Evolutionary conservation across 1,140 invertebrate genomes (phyloP).

Genomic region (Odontomachus brunneus): DNA sequence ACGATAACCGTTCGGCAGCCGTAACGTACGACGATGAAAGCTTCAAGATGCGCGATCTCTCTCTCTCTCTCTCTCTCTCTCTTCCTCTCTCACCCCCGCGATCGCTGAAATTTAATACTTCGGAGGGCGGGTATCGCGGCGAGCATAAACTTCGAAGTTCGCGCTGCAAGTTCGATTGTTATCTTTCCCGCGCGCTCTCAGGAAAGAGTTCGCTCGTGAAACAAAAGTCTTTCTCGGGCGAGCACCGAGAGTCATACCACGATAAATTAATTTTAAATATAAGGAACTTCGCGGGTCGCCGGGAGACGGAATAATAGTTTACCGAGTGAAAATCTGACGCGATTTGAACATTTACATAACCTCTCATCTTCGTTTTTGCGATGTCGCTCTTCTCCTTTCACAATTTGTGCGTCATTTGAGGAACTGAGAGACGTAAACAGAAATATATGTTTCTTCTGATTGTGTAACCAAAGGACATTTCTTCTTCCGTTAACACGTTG

Average conservation of each 20-base stretch:
- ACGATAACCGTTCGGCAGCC: conserved; percentile 41
- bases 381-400: no score
- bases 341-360: no score
- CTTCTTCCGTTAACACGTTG: no score
- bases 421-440: no score
- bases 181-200: background rate
- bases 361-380: no score
- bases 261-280: background rate
- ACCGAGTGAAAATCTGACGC: no score
- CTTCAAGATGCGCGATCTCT: conserved; percentile 13
- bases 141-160: conserved; percentile 21
- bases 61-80: no score
- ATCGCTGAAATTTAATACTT: conserved; percentile 53
- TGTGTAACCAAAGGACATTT: no score
- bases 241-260: background rate
- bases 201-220: background rate
- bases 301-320: no score
- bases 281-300: no score
- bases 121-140: conserved; percentile 23
- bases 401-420: no score
- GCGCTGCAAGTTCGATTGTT: conserved; percentile 27
- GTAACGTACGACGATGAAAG: conserved; percentile 31
- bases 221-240: background rate
- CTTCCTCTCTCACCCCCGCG: background rate
- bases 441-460: no score